Evolutionary conservation across 1,140 invertebrate genomes (phyloP).

Genomic region (Maniola jurtina): DNA sequence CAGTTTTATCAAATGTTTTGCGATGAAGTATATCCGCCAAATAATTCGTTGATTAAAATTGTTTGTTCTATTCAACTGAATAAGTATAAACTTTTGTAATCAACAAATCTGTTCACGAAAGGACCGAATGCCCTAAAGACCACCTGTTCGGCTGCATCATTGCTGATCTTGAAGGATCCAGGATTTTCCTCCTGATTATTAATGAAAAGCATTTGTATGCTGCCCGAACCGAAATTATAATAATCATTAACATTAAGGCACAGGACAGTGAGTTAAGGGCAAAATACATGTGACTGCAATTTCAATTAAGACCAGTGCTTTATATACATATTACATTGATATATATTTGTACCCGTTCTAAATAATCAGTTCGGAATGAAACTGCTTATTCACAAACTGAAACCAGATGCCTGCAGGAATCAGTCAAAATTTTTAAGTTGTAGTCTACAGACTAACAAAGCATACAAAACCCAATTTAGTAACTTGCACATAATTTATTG

Average conservation of each 20-base stretch:
- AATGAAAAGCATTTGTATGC: slow-evolving; percentile 25
- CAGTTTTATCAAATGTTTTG: background rate
- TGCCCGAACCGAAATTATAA: slow-evolving; percentile 11
- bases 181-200: slow-evolving; percentile 28
- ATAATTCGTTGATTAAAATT: background rate
- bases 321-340: background rate
- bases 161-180: slow-evolving; percentile 21
- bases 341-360: background rate
- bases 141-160: slow-evolving; percentile 19
- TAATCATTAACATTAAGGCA: slow-evolving; percentile 18
- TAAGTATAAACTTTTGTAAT: background rate
- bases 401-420: no score
- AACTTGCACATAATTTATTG: no score
- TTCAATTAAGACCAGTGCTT: background rate
- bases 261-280: slow-evolving; percentile 14
- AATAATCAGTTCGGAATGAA: background rate
- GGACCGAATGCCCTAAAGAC: slow-evolving; percentile 4
- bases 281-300: slow-evolving; percentile 16
- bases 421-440: no score
- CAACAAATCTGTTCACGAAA: slow-evolving; percentile 9
- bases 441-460: no score
- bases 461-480: no score
- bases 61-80: background rate
- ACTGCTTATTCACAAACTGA: no score
- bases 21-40: background rate